Base-by-base conservation (phyloP, 2,888 invertebrate genomes). In the Dendrolimus houi region DNA sequence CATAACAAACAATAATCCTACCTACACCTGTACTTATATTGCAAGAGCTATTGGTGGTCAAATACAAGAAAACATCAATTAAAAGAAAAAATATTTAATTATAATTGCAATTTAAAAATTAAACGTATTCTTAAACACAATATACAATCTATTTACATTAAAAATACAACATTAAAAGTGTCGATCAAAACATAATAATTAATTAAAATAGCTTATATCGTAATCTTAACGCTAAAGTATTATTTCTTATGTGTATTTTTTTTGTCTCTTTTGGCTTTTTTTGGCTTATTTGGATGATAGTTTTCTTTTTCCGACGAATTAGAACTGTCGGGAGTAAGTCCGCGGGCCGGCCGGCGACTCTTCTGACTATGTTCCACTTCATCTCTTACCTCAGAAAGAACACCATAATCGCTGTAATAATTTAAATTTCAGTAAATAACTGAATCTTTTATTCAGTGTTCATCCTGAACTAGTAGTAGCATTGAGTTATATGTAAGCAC, bases 291-390 rank as follows among this genome's bases (percentile, higher is more conserved):
- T 10, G 89, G 89, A 67, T 89, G 83, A 61, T 71, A 77, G 65
- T 90, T 90, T 69, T 90, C 89, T 68, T 89, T 89, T 53, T 89
- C 87, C 1, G 89, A 89, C 10, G 89, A 90, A 66, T 88, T 81
- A 1, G 80, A 82, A 64, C 88, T 88, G 53, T 73, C 75, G 0
- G 87, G 85, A 1, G 87, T 85, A 9, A 63, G 57, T 0, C 81
- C 79, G 52, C 87, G 76, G 7, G 67, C 65, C n/a, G 64, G 64
- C 9, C 72, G 72, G 41, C 70, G 74, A 3, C 60, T 59, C 59
- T 75, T 74, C 12, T 61, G 65, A 13, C 59, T 58, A 58, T 74
- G 68, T 42, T 77, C 66, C 41, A 61, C 60, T 58, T 64, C 56
- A 58, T 76, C 66, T 2, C 59, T 59, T 58, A 86, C 55, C 62